Base-by-base conservation (phyloP, 2,113 vertebrate species). In the Emydocephalus ijimae region DNA sequence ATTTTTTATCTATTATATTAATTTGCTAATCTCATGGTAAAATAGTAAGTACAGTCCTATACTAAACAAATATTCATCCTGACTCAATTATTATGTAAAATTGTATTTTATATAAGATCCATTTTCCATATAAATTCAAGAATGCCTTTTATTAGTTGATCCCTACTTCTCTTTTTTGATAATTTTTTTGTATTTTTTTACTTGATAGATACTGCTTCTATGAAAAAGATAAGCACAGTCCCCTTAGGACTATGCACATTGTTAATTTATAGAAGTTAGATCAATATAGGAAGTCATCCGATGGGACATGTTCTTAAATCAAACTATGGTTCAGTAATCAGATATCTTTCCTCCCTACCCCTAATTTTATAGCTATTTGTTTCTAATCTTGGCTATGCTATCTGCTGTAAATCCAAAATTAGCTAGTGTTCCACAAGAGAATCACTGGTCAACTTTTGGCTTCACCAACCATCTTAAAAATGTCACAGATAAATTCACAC, bases 401-500 rank as follows among this genome's bases (percentile, higher is more conserved):
- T 87, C 94, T 89, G 92, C 93, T 95, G 89, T 95, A 96, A 96
- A 94, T 93, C 93, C 93, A 96, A 96, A 96, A 95, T 95, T 96
- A 97, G 94, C 93, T 95, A 85, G 90, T 88, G 29, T 96, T 95
- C 94, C 94, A 87, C 94, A 94, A 1, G 86, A 95, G 91, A 93
- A 96, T 95, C 95, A 94, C 94, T 95, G 94, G 91, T 95, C 92
- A 96, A 95, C 96, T 93, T 94, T 95, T 97, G 96, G 95, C 93
- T 88, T 94, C 95, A 34, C 1, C 0, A 95, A 94, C 95, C 91
- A 93, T 96, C 95, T 96, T 95, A 96, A 96, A 97, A 97, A 96
- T 95, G 95, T 97, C 97, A 96, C 93, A 95, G 94, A 97, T 94
- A 95, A 94, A 97, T 96, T 96, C 95, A 96, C 95, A 96, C 94